Evolutionary conservation across 2,797 vertebrate species (phyloP).

Genomic region (Crypturellus tataupa): DNA sequence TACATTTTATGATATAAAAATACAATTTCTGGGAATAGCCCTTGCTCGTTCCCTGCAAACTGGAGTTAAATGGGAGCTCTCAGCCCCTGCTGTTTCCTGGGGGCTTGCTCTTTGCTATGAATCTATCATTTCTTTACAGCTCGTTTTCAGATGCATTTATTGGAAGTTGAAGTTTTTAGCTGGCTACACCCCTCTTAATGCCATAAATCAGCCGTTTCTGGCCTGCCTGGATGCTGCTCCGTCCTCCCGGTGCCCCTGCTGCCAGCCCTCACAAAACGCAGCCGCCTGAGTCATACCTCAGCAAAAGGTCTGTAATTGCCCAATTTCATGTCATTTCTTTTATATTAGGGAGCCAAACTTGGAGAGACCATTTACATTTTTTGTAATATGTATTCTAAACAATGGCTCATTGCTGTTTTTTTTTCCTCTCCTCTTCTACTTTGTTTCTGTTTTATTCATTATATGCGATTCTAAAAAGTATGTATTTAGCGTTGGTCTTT

Average conservation of each 20-base stretch:
- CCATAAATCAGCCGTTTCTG: constrained; percentile 28
- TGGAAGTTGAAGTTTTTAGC: not conserved
- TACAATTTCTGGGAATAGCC: not conserved
- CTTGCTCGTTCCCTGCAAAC: constrained; percentile 32
- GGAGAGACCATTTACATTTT: constrained; percentile 7
- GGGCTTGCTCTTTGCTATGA: constrained; percentile 11
- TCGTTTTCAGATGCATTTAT: constrained; percentile 53
- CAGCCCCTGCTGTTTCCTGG: constrained; percentile 16
- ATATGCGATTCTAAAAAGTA: constrained; percentile 1
- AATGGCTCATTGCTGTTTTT: constrained; percentile 1
- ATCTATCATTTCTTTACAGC: constrained; percentile 54
- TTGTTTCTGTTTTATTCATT: constrained; percentile 34
- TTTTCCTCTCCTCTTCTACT: not conserved
- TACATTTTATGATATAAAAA: not conserved
- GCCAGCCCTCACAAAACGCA: constrained; percentile 13
- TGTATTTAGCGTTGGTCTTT: constrained; percentile 32
- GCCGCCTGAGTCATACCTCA: constrained; percentile 46
- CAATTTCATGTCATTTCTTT: constrained; percentile 55
- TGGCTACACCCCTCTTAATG: constrained; percentile 30
- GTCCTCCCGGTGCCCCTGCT: not conserved
- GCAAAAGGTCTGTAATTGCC: constrained; percentile 35
- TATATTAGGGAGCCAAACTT: constrained; percentile 22
- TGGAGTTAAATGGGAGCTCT: constrained; percentile 35
- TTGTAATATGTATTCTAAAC: constrained; percentile 30
- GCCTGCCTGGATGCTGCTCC: constrained; percentile 8